These are phyloP conservation scores for Papilio xuthus DNA, from an alignment of 1,140 invertebrate genomes.

Conservation along the genomic window DNA sequence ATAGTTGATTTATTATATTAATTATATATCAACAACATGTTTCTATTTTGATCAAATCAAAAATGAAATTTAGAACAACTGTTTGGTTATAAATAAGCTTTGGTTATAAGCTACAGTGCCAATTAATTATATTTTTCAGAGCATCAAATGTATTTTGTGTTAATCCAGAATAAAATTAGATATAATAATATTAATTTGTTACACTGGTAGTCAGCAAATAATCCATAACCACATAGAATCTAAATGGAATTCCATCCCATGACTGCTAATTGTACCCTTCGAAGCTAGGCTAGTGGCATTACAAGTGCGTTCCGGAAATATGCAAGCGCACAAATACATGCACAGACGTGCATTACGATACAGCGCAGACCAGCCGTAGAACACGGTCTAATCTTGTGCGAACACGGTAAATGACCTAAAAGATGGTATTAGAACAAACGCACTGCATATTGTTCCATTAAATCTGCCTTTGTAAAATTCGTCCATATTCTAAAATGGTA, in stretches of 20 bases:
- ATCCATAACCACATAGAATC: not conserved
- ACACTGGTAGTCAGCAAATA: not conserved
- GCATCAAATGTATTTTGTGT: too few species aligned
- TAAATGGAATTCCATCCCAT: not conserved
- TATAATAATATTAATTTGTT: too few species aligned
- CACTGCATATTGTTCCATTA: not conserved
- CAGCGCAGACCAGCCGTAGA: not conserved
- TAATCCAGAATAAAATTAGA: too few species aligned
- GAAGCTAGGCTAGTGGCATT: not conserved
- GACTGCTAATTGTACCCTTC: not conserved
- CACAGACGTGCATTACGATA: slow-evolving; percentile 3
- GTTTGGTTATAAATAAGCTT: too few species aligned
- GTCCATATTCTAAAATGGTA: too few species aligned
- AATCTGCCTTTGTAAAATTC: not conserved
- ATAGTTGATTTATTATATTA: not conserved
- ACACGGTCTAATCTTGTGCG: slow-evolving; percentile 14
- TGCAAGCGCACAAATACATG: not conserved
- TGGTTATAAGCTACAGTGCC: too few species aligned
- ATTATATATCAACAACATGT: not conserved
- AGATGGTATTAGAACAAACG: not conserved
- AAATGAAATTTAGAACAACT: too few species aligned
- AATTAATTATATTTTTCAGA: too few species aligned
- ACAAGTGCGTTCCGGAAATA: not conserved
- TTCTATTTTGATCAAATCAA: not conserved
- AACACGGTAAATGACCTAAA: slow-evolving; percentile 1